Conservation (phyloP, 2,888 invertebrate species). For the Dicyrtomina minuta region DNA sequence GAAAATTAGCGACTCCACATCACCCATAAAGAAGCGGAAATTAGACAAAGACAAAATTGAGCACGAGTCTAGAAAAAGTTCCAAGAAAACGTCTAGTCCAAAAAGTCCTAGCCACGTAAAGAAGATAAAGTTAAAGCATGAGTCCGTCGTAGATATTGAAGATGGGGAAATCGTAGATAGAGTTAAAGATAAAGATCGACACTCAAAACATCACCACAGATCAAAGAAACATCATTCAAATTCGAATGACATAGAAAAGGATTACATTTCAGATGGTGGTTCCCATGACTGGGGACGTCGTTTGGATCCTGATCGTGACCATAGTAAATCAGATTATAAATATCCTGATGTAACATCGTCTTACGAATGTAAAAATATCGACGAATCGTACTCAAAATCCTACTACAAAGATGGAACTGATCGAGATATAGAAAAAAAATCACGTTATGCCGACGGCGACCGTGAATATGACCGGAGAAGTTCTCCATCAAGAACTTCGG, state of each 20-base stretch:
- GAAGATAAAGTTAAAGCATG: neutral
- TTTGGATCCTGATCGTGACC: too few species aligned
- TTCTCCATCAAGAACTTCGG: neutral
- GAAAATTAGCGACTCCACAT: too few species aligned
- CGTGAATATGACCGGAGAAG: neutral
- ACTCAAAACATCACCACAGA: slow-evolving; percentile 56
- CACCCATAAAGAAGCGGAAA: slow-evolving; percentile 3
- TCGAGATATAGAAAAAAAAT: too few species aligned
- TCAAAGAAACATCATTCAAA: neutral
- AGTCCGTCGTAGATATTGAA: slow-evolving; percentile 54
- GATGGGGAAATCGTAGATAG: slow-evolving; percentile 63
- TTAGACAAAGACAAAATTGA: slow-evolving; percentile 6
- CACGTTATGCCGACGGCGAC: too few species aligned
- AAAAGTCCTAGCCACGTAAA: neutral
- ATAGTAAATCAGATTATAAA: too few species aligned
- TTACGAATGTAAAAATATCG: too few species aligned
- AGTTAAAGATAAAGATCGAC: slow-evolving; percentile 62
- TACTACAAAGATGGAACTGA: too few species aligned
- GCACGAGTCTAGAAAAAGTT: slow-evolving; percentile 21
- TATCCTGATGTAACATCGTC: too few species aligned
- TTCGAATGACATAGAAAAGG: neutral
- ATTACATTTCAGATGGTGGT: too few species aligned
- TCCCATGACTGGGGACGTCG: too few species aligned
- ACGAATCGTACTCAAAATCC: too few species aligned
- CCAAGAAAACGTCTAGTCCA: slow-evolving; percentile 16